These are phyloP conservation scores for Enteromius unitaeniatus DNA, from an alignment of 2,797 vertebrate genomes.

Conservation along the genomic window DNA sequence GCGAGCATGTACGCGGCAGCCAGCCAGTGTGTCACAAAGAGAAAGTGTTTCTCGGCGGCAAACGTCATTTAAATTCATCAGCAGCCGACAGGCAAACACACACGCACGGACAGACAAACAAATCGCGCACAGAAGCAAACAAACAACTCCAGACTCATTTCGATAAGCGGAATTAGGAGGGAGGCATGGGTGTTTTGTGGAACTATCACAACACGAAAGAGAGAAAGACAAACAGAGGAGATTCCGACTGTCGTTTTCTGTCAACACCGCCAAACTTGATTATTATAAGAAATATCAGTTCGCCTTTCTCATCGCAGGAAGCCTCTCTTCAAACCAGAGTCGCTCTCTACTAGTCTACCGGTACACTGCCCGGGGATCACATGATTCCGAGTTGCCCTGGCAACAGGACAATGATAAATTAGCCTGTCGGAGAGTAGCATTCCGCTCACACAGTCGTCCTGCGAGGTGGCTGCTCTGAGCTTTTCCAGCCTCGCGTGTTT, in stretches of 20 bases:
- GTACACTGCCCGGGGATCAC: conserved; percentile 77
- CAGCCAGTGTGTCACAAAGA: conserved; percentile 66
- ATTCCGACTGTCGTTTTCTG: conserved; percentile 67
- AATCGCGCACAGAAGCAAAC: conserved; percentile 53
- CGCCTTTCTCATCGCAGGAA: conserved; percentile 66
- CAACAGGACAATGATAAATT: conserved; percentile 86
- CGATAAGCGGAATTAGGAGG: conserved; percentile 59
- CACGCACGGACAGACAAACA: conserved; percentile 43
- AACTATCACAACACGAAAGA: conserved; percentile 72
- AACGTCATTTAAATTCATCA: conserved; percentile 63
- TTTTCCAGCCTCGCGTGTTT: conserved; percentile 63
- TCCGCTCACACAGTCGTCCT: conserved; percentile 79
- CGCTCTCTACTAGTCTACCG: conserved; percentile 76
- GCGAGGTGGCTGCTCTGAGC: conserved; percentile 66
- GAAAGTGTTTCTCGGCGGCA: conserved; percentile 64
- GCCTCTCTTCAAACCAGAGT: conserved; percentile 76
- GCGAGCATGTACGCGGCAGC: conserved; percentile 57
- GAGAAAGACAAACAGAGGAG: conserved; percentile 71
- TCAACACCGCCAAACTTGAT: conserved; percentile 64
- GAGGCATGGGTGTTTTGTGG: conserved; percentile 56
- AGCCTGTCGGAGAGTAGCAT: conserved; percentile 79
- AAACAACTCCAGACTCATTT: conserved; percentile 61
- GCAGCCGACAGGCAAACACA: conserved; percentile 65
- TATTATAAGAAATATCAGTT: conserved; percentile 76
- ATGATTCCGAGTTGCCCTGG: conserved; percentile 83